These are phyloP conservation scores for Zaprionus kolodkinae DNA, from an alignment of 1,140 invertebrate species.

Conservation along the genomic window DNA sequence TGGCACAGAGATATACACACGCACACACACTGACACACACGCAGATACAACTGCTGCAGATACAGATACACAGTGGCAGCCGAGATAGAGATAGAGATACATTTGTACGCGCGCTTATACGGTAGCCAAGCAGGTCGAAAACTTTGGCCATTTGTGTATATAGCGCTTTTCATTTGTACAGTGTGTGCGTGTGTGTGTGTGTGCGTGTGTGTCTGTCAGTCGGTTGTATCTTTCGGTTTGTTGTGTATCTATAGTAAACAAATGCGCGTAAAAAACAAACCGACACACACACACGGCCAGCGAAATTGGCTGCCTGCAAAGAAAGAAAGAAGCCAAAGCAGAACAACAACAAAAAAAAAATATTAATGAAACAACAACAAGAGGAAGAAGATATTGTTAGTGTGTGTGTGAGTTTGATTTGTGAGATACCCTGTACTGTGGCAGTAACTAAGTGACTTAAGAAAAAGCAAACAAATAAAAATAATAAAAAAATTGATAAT, in stretches of 20 bases:
- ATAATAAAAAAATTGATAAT: too few species aligned
- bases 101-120: conserved; percentile 6
- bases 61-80: not conserved
- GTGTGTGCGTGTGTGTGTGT: conserved; percentile 16
- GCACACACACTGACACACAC: not conserved
- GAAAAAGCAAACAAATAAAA: too few species aligned
- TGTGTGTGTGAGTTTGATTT: conserved; percentile 32
- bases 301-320: conserved; percentile 57
- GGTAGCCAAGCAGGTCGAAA: conserved; percentile 40
- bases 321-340: conserved; percentile 41
- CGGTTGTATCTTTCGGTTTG: conserved; percentile 61
- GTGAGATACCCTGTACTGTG: conserved; percentile 27
- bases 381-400: conserved; percentile 51
- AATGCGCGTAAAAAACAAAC: conserved; percentile 72
- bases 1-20: conserved; percentile 50
- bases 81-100: not conserved
- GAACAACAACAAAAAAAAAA: conserved; percentile 15
- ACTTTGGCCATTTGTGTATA: conserved; percentile 46
- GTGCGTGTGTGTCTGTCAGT: conserved; percentile 27
- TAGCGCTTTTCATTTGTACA: conserved; percentile 22
- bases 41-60: conserved; percentile 1
- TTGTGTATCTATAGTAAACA: conserved; percentile 77
- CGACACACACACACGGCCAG: conserved; percentile 41
- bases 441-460: too few species aligned
- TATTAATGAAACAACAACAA: conserved; percentile 49